These are phyloP conservation scores for Cheumatopsyche charites DNA, from an alignment of 1,140 invertebrate genomes.

Conservation along the genomic window DNA sequence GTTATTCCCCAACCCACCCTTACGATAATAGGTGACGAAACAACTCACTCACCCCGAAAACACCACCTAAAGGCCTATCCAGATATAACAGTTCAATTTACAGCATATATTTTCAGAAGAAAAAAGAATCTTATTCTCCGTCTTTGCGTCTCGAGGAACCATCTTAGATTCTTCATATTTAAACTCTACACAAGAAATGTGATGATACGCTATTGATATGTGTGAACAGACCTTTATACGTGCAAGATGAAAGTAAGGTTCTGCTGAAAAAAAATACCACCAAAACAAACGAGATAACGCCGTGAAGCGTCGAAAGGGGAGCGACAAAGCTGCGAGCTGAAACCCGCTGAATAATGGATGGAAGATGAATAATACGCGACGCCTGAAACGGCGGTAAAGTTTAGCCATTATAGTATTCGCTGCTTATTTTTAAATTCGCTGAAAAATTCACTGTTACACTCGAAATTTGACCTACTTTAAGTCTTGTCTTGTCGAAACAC, in stretches of 20 bases:
- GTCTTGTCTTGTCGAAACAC: neutral
- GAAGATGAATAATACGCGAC: constrained; percentile 32
- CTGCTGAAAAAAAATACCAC: too few relatives aligned
- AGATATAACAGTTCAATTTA: too few relatives aligned
- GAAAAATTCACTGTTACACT: constrained; percentile 7
- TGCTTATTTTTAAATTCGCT: constrained; percentile 22
- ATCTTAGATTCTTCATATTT: too few relatives aligned
- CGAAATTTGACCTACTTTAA: neutral
- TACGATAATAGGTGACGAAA: constrained; percentile 34
- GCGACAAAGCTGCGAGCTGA: constrained; percentile 9
- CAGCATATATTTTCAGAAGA: too few relatives aligned
- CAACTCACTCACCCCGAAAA: constrained; percentile 4
- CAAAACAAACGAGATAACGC: constrained; percentile 32
- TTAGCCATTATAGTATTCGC: constrained; percentile 27
- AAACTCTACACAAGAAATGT: too few relatives aligned
- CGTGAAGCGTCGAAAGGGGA: constrained; percentile 12
- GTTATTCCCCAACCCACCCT: constrained; percentile 13
- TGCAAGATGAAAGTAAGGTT: too few relatives aligned
- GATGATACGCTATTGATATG: too few relatives aligned
- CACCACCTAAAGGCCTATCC: too few relatives aligned
- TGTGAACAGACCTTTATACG: too few relatives aligned
- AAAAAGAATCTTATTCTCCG: too few relatives aligned
- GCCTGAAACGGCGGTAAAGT: constrained; percentile 32
- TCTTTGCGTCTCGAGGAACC: too few relatives aligned
- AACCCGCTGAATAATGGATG: constrained; percentile 35